phyloP scores from a whole-genome alignment of 23 tunicate species.

The Oikopleura dioica region DNA sequence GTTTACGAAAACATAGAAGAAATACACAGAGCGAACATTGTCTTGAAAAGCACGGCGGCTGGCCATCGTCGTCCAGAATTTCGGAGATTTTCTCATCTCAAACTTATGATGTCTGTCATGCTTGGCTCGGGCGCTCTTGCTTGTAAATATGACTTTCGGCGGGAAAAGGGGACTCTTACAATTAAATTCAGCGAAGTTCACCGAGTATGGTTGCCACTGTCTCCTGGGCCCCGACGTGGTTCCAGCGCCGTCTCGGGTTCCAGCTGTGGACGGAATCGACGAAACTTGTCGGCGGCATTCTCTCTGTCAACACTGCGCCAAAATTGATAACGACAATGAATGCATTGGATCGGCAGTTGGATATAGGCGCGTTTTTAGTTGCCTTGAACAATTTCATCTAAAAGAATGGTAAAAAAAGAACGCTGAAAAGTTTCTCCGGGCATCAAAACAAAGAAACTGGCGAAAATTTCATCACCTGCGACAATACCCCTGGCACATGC shows the following conservation, averaged over 20 bases:
- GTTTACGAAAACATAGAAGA: neutral
- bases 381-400: no score
- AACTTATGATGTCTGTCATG: neutral
- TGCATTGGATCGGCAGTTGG: neutral
- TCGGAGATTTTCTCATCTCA: no score
- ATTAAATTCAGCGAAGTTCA: neutral
- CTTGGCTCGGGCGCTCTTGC: constrained; percentile 3
- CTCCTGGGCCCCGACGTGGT: constrained; percentile 1
- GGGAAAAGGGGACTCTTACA: neutral
- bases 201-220: constrained; percentile 1
- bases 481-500: neutral
- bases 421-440: neutral
- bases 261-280: neutral
- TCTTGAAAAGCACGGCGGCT: no score
- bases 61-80: no score
- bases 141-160: neutral
- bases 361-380: no score
- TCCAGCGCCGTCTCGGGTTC: neutral
- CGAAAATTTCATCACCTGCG: neutral
- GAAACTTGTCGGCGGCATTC: neutral
- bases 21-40: no score
- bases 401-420: no score
- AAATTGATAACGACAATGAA: neutral
- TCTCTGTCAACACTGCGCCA: neutral
- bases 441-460: neutral